Base-by-base conservation (phyloP, 2,113 vertebrate genomes). In the Ophthalmolycus amberensis region DNA sequence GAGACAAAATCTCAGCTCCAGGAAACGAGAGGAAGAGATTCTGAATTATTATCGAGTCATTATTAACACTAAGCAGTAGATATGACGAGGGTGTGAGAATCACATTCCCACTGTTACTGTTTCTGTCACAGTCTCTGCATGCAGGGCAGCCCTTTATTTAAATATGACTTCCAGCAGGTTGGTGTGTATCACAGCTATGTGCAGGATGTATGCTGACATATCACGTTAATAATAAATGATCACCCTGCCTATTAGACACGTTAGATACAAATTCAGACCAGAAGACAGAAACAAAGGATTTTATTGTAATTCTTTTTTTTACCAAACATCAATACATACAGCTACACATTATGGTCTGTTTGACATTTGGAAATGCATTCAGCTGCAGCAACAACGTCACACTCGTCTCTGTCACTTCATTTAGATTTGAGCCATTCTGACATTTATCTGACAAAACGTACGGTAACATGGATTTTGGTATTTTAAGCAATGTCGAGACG, bases 281-380 rank as follows among this genome's bases (percentile, higher is more conserved):
- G 12, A 75, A 42, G 73, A 85, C 78, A 84, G 67, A 69, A 83
- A 86, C 88, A 81, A 71, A 37, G 2, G 9, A 58, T 66, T 90
- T 90, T 87, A 82, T 83, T 88, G 34, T 11, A 7, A 71, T 67
- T 79, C 42, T 82, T 60, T 62, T 87, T 79, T 87, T 79, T 65
- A 88, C 64, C 80, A 92, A 92, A 90, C 92, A 93, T 91, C 71
- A 84, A 89, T 84, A 82, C 87, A 92, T 88, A 92, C 87, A 92
- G 85, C 75, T 91, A 89, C 88, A 89, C 87, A 88, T 86, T 86
- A 92, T 7, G 71, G 75, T 88, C 65, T 85, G 83, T 85, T 75
- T 86, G 85, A 92, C 90, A 89, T 92, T 86, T 91, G 73, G 58
- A 92, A 88, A 88, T 81, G 84, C 77, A 78, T 88, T 88, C 48